A percentile compares a stretch with the other conserved stretches of the same genome.
These are phyloP conservation scores for Phoronis australis DNA, from an alignment of 2,888 invertebrate species.

Conservation along the genomic window DNA sequence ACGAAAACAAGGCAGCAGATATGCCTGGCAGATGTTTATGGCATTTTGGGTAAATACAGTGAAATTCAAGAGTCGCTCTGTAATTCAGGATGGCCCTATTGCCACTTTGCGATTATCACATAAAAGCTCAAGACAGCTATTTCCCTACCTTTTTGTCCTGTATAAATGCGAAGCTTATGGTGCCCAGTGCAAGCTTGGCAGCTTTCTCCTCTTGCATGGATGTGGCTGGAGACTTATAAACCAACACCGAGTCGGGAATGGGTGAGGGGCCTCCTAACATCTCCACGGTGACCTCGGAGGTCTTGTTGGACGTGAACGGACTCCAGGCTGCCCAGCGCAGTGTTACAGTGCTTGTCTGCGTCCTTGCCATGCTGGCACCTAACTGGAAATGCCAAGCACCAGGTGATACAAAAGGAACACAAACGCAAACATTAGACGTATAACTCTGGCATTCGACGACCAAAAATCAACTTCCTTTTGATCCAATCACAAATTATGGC, in stretches of 20 bases:
- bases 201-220: slow-evolving; percentile 29
- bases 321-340: slow-evolving; percentile 55
- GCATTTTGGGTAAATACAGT: too few relatives aligned
- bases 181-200: slow-evolving; percentile 29
- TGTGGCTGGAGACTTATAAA: slow-evolving; percentile 46
- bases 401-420: too few relatives aligned
- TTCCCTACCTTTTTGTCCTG: not conserved
- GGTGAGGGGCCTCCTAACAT: slow-evolving; percentile 51
- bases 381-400: slow-evolving; percentile 12
- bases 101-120: too few relatives aligned
- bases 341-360: slow-evolving; percentile 32
- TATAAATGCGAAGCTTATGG: slow-evolving; percentile 7
- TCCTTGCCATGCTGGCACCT: slow-evolving; percentile 22
- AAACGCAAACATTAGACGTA: too few relatives aligned
- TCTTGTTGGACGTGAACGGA: slow-evolving; percentile 41
- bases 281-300: slow-evolving; percentile 27
- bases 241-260: slow-evolving; percentile 50
- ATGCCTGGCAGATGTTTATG: too few relatives aligned
- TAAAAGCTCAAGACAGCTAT: not conserved
- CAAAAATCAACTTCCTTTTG: too few relatives aligned
- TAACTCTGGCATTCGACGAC: too few relatives aligned
- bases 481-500: too few relatives aligned
- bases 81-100: too few relatives aligned
- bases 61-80: too few relatives aligned
- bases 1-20: too few relatives aligned